A percentile compares a stretch with the other conserved stretches of the same genome.
phyloP scores from a whole-genome alignment of 2,888 invertebrate genomes.

The Agrypnus murinus region DNA sequence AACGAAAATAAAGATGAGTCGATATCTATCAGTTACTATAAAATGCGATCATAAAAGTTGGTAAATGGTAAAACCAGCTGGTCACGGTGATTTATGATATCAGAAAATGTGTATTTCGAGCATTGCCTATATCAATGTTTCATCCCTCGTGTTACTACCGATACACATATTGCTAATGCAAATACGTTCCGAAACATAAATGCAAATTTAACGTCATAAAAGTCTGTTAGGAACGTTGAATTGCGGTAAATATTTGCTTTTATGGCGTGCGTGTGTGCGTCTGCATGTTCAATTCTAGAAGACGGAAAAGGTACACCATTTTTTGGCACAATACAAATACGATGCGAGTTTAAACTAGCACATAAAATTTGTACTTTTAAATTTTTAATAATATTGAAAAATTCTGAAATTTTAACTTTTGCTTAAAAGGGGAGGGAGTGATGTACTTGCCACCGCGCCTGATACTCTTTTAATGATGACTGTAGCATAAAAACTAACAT shows the following conservation, averaged over 20 bases:
- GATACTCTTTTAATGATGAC: too few species aligned
- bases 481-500: too few species aligned
- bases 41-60: conserved; percentile 31
- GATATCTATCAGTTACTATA: conserved; percentile 49
- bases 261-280: background rate
- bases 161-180: conserved; percentile 34
- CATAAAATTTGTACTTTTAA: too few species aligned
- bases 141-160: conserved; percentile 14
- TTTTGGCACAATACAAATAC: too few species aligned
- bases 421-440: too few species aligned
- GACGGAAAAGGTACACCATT: too few species aligned
- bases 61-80: conserved; percentile 38
- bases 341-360: too few species aligned
- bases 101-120: conserved; percentile 28
- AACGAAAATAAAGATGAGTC: conserved; percentile 50
- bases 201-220: conserved; percentile 34
- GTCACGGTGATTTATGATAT: conserved; percentile 43
- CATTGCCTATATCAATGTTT: conserved; percentile 30
- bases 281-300: too few species aligned
- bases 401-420: too few species aligned
- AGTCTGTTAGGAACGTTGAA: conserved; percentile 6
- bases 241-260: conserved; percentile 25
- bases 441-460: too few species aligned
- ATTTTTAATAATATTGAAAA: too few species aligned
- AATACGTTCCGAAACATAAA: conserved; percentile 30